phyloP scores from a whole-genome alignment of 2,113 vertebrate species.

The Plecotus auritus region DNA sequence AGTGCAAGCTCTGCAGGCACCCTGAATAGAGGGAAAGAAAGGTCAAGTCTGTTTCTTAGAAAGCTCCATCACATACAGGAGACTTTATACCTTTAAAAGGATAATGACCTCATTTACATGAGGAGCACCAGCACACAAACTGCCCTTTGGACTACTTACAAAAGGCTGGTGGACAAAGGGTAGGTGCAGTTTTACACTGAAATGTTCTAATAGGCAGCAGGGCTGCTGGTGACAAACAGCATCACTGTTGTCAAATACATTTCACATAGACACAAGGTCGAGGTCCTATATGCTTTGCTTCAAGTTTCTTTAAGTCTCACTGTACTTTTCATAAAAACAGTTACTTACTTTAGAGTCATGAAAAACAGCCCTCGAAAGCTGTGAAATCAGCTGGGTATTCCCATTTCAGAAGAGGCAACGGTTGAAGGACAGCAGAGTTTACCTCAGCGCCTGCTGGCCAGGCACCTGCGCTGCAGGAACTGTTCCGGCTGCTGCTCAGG shows the following conservation, averaged over 20 bases:
- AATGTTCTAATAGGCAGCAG: slow-evolving; percentile 28
- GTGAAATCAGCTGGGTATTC: not conserved
- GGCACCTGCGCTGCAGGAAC: not conserved
- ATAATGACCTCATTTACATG: slow-evolving; percentile 73
- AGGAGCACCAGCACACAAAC: slow-evolving; percentile 58
- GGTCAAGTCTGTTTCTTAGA: slow-evolving; percentile 67
- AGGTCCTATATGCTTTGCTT: not conserved
- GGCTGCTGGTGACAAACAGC: not conserved
- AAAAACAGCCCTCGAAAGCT: slow-evolving; percentile 8
- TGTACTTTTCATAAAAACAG: slow-evolving; percentile 11
- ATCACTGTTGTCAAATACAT: slow-evolving; percentile 26
- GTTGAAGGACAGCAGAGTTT: not conserved
- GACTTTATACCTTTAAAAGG: slow-evolving; percentile 66
- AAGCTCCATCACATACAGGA: slow-evolving; percentile 25
- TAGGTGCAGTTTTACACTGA: not conserved
- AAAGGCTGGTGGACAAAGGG: slow-evolving; percentile 45
- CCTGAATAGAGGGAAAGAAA: slow-evolving; percentile 55
- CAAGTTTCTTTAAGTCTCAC: not conserved
- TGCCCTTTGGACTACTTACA: slow-evolving; percentile 31
- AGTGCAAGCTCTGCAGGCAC: slow-evolving; percentile 62
- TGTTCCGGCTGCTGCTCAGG: not conserved
- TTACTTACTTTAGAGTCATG: not conserved
- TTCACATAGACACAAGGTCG: too few relatives aligned
- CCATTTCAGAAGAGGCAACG: not conserved
- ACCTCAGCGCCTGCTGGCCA: not conserved